These are phyloP conservation scores for Perccottus glenii DNA, from an alignment of 2,113 vertebrate species.

Conservation along the genomic window DNA sequence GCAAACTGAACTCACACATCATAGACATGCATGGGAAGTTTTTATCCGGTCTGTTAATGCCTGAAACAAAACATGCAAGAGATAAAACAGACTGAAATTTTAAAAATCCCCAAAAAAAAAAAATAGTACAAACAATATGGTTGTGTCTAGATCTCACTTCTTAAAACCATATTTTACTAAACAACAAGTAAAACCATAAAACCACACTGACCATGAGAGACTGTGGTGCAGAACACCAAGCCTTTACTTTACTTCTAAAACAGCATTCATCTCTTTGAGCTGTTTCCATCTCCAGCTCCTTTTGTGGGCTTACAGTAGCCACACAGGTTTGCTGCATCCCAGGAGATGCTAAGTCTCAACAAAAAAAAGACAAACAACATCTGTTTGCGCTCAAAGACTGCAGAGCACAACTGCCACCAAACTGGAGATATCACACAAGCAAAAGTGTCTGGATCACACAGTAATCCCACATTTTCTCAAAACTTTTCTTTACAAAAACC, in stretches of 20 bases:
- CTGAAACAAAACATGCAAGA: not conserved
- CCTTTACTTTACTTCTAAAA: slow-evolving; percentile 47
- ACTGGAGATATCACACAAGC: slow-evolving; percentile 57
- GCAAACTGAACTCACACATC: not conserved
- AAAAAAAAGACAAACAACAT: slow-evolving; percentile 81
- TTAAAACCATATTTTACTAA: slow-evolving; percentile 24
- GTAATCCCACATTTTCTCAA: slow-evolving; percentile 35
- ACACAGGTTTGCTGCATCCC: slow-evolving; percentile 67
- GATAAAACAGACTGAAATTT: not conserved
- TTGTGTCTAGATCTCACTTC: slow-evolving; percentile 8
- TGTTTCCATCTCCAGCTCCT: slow-evolving; percentile 66
- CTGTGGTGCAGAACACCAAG: not conserved
- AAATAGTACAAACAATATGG: slow-evolving; percentile 4
- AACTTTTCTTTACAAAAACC: slow-evolving; percentile 36
- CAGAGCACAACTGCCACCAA: slow-evolving; percentile 55
- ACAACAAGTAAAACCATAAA: slow-evolving; percentile 22
- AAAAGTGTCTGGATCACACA: slow-evolving; percentile 44
- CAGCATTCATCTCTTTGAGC: slow-evolving; percentile 53
- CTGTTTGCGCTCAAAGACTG: slow-evolving; percentile 78
- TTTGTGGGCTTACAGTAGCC: slow-evolving; percentile 69
- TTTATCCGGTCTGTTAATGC: not conserved
- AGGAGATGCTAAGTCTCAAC: slow-evolving; percentile 75
- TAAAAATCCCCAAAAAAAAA: not conserved
- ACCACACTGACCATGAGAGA: slow-evolving; percentile 39
- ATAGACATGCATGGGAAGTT: not conserved